Conservation (phyloP, 2,888 invertebrate genomes). For the Drosophila yooni region DNA sequence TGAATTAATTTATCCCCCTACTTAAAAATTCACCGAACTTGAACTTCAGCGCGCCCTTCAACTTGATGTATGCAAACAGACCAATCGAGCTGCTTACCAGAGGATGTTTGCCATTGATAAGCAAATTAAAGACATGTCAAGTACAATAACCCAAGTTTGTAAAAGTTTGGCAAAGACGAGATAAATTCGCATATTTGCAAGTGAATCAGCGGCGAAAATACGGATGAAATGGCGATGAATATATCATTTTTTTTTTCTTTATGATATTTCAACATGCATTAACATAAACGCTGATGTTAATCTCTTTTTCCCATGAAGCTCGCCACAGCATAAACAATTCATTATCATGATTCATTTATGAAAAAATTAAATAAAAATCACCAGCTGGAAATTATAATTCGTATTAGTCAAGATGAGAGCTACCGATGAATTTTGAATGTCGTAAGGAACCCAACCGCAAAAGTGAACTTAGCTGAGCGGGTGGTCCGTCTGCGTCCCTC, state of each 20-base stretch:
- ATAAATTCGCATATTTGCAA: conserved; percentile 63
- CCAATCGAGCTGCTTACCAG: conserved; percentile 7
- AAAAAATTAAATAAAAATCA: conserved; percentile 72
- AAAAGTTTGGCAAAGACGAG: conserved; percentile 29
- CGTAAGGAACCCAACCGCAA: background rate
- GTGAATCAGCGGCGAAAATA: conserved; percentile 66
- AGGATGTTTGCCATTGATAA: conserved; percentile 78
- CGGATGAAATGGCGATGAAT: conserved; percentile 52
- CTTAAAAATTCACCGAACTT: conserved; percentile 54
- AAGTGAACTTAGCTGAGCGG: conserved; percentile 45
- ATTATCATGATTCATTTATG: conserved; percentile 81
- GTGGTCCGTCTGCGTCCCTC: conserved; percentile 69
- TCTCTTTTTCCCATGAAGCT: conserved; percentile 81
- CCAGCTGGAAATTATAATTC: conserved; percentile 68
- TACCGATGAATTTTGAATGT: conserved; percentile 60
- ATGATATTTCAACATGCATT: conserved; percentile 74
- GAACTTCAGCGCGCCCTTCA: conserved; percentile 77
- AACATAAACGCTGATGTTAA: conserved; percentile 81
- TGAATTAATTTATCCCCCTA: background rate
- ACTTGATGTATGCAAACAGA: conserved; percentile 48
- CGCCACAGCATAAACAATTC: conserved; percentile 71
- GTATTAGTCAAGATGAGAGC: conserved; percentile 72
- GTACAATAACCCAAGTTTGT: conserved; percentile 38
- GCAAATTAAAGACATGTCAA: conserved; percentile 46
- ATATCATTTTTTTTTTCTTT: conserved; percentile 58